phyloP scores from a whole-genome alignment of 2,888 invertebrate species.

The Tinea semifulvella region DNA sequence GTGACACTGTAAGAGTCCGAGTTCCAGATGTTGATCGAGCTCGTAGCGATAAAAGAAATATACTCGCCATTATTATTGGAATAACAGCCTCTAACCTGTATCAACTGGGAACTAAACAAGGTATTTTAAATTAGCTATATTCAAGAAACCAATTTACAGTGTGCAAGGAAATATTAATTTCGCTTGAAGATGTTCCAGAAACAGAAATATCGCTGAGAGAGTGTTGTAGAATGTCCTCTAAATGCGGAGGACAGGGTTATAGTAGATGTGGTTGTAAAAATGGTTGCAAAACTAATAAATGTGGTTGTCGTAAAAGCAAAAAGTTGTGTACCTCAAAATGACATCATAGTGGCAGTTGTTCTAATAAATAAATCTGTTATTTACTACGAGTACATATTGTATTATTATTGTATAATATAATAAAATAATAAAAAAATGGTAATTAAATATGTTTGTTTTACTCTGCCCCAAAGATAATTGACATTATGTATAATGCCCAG shows the following conservation, averaged over 20 bases:
- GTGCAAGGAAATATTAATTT: slow-evolving; percentile 14
- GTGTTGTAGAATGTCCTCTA: slow-evolving; percentile 15
- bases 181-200: slow-evolving; percentile 14
- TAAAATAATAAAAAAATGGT: too few species aligned
- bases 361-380: slow-evolving; percentile 10
- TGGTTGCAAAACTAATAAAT: slow-evolving; percentile 8
- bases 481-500: too few species aligned
- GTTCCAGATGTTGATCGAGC: slow-evolving; percentile 14
- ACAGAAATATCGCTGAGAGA: slow-evolving; percentile 12
- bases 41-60: slow-evolving; percentile 7
- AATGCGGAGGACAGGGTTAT: slow-evolving; percentile 13
- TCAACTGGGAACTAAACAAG: slow-evolving; percentile 18
- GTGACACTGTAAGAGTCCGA: slow-evolving; percentile 6
- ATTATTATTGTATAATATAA: neutral
- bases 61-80: slow-evolving; percentile 12
- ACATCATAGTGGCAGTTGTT: slow-evolving; percentile 12
- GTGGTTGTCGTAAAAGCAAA: neutral
- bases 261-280: slow-evolving; percentile 10
- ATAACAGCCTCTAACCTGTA: slow-evolving; percentile 10
- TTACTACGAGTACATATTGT: slow-evolving; percentile 4
- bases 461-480: too few species aligned
- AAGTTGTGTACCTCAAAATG: slow-evolving; percentile 14
- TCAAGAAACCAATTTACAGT: slow-evolving; percentile 9
- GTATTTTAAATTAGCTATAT: slow-evolving; percentile 18
- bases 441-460: too few species aligned